Base-by-base conservation (phyloP, 2,113 vertebrate species). In the Nestor notabilis region DNA sequence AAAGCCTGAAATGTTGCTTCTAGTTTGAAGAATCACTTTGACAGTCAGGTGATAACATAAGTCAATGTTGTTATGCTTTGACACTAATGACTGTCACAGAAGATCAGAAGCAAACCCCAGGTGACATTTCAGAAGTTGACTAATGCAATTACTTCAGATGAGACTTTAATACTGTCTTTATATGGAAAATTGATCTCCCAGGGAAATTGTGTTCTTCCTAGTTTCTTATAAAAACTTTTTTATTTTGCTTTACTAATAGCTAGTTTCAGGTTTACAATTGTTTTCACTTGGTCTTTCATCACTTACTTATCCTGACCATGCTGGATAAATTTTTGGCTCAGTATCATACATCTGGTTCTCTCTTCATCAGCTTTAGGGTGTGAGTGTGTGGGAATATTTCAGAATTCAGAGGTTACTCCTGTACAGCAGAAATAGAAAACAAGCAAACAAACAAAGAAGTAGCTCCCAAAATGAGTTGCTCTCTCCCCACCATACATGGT, bases 341-440 rank as follows among this genome's bases (percentile, higher is more conserved):
- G 24, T 83, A 35, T 78, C 71, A 81, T 83, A 94, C 95, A 96
- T 96, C 88, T 97, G 95, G 68, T 96, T 96, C 46, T 94, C 85
- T 95, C 88, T 96, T 97, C 71, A 93, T 92, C 71, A 83, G 50
- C 16, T 64, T 35, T 35, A 83, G 75, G 58, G 77, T 93, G 88
- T 70, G 60, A 81, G 49, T 53, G 33, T 96, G 71, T 94, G 88
- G 96, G 90, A 96, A 94, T 94, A 94, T 41, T 83, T 90, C 78
- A 77, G 66, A 33, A 92, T 93, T 66, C 46, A 93, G 90, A 89
- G 21, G 44, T 80, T 94, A 74, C 70, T 96, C 3, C 2, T 88
- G 79, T 74, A 88, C 53, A 83, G n/a, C 58, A 93, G 83, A 94
- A 93, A 94, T 23, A 95, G 90, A 90, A 96, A 95, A 95, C 65